Percentiles rank a stretch among this genome's conserved stretches.
These are phyloP conservation scores for Choristoneura rosaceana DNA, from an alignment of 2,888 invertebrate species.

Conservation along the genomic window DNA sequence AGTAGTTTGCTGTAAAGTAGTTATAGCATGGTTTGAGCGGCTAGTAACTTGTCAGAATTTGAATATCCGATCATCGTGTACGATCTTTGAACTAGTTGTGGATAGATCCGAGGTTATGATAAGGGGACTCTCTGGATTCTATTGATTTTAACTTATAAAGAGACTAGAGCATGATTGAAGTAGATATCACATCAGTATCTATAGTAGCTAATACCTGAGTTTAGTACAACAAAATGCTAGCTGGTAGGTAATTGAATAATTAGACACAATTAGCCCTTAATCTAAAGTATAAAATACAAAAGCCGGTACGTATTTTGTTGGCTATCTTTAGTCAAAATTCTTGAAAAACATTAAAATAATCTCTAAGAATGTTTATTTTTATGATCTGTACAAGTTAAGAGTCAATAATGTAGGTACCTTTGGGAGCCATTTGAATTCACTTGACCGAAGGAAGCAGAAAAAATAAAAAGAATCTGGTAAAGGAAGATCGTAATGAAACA, in stretches of 20 bases:
- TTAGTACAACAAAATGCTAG: neutral
- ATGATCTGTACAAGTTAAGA: no score
- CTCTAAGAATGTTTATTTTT: no score
- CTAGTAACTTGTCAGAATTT: constrained; percentile 42
- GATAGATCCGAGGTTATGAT: neutral
- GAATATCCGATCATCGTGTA: constrained; percentile 21
- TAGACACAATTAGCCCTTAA: no score
- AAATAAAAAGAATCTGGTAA: neutral
- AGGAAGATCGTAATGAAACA: constrained; percentile 8
- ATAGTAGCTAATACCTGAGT: neutral
- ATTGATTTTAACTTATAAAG: constrained; percentile 6
- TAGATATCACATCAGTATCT: neutral
- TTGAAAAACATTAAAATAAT: no score
- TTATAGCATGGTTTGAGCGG: constrained; percentile 48
- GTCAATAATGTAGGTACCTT: no score
- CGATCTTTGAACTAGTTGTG: constrained; percentile 11
- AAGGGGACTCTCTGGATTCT: constrained; percentile 1
- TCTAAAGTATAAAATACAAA: no score
- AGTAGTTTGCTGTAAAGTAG: constrained; percentile 58
- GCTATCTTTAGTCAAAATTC: no score
- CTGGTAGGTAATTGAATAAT: no score
- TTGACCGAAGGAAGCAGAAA: neutral
- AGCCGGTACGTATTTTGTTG: no score
- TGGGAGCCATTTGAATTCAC: neutral
- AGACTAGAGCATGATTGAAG: neutral